Base-by-base conservation (phyloP, 2,888 invertebrate species). In the Crossocerus cetratus region DNA sequence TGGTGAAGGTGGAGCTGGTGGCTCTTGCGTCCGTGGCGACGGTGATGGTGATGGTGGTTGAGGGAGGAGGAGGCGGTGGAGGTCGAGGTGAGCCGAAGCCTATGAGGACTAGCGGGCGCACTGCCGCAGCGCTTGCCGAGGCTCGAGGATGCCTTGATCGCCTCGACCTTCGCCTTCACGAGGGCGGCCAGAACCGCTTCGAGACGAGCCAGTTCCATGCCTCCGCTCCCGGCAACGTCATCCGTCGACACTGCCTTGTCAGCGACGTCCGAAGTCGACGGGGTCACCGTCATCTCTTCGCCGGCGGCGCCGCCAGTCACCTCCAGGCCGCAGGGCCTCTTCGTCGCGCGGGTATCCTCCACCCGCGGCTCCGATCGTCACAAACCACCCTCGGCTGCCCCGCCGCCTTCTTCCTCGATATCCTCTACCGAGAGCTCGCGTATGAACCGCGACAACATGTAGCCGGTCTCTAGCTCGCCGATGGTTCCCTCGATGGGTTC, bases 171-270 rank as follows among this genome's bases (percentile, higher is more conserved):
- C 84, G 93, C 93, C 90, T 94, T 94, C 78, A 95, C 94, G 76
- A 95, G 91, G 80, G 94, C 94, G 66, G 94, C 93, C 82, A 95
- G 91, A 79, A 95, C 94, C 61, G 94, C 94, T 90, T 95, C 94
- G 86, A 94, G 91, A 82, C 94, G 93, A 77, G 93, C 93, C 87
- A 94, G 93, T 86, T 92, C 92, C 84, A 91, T 86, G 75, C 90
- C 32, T 32, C 32, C 89, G 64, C 85, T 84, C 66, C 87, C 86
- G 74, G 49, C n/a, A 4, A 88, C 88, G 60, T 86, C 86, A 91
- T 94, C 94, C 84, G 94, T 94, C 87, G 94, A 94, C 82, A 94
- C 94, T 84, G 94, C 93, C 91, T 94, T 94, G 92, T 94, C 94
- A 88, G 93, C 93, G 91, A 91, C 90, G 84, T 90, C 90, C 80